phyloP scores from a whole-genome alignment of 2,797 vertebrate genomes.

The Peromyscus eremicus region DNA sequence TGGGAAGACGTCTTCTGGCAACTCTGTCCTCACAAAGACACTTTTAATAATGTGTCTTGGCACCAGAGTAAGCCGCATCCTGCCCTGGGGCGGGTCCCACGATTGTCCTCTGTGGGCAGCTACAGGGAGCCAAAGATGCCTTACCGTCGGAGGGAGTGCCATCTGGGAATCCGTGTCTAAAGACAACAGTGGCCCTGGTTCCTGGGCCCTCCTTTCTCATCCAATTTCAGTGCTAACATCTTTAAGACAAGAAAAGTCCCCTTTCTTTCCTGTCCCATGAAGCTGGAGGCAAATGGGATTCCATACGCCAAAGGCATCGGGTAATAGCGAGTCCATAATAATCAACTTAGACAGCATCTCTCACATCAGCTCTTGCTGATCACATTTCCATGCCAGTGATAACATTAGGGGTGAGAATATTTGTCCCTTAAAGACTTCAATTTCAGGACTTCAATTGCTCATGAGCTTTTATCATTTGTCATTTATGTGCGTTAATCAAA shows the following conservation, averaged over 20 bases:
- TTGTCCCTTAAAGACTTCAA: slow-evolving; percentile 64
- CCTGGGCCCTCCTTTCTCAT: neutral
- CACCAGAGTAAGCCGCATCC: slow-evolving; percentile 37
- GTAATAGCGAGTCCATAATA: neutral
- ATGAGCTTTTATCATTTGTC: slow-evolving; percentile 59
- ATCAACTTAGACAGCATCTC: slow-evolving; percentile 32
- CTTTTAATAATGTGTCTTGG: slow-evolving; percentile 75
- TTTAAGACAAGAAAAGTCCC: slow-evolving; percentile 37
- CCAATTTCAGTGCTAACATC: slow-evolving; percentile 32
- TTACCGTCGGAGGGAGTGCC: slow-evolving; percentile 50
- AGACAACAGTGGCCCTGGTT: slow-evolving; percentile 49
- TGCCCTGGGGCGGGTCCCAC: slow-evolving; percentile 70
- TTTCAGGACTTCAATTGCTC: slow-evolving; percentile 31
- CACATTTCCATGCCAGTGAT: slow-evolving; percentile 48
- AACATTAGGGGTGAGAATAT: neutral
- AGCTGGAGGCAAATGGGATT: slow-evolving; percentile 24
- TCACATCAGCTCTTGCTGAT: slow-evolving; percentile 6
- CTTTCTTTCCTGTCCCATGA: neutral
- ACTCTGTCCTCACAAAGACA: slow-evolving; percentile 65
- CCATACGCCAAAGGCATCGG: neutral
- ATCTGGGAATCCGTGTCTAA: slow-evolving; percentile 74
- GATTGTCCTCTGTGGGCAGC: slow-evolving; percentile 72
- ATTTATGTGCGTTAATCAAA: slow-evolving; percentile 58
- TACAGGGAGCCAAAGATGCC: slow-evolving; percentile 22
- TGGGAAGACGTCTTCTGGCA: slow-evolving; percentile 59